Conservation (phyloP, 2,888 invertebrate species). For the Cybosia mesomella region DNA sequence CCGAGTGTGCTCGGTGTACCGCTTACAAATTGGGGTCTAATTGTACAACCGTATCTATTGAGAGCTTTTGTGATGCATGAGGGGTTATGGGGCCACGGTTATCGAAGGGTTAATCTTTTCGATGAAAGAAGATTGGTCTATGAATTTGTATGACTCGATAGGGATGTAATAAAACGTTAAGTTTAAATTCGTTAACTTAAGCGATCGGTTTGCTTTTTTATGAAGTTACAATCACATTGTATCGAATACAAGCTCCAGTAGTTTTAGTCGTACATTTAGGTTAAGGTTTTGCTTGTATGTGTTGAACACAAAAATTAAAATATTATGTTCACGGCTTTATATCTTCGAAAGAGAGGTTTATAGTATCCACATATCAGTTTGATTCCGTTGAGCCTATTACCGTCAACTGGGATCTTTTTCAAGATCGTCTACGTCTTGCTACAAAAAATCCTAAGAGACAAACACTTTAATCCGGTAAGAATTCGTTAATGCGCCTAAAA, state of each 20-base stretch:
- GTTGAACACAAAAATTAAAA: too few relatives aligned
- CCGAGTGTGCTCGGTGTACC: constrained; percentile 43
- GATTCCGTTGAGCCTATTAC: too few relatives aligned
- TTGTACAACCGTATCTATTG: constrained; percentile 50
- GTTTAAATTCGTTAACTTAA: neutral
- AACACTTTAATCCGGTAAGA: too few relatives aligned
- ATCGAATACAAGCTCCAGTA: too few relatives aligned
- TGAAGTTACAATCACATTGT: too few relatives aligned
- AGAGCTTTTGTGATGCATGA: constrained; percentile 43
- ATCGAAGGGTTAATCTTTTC: constrained; percentile 41
- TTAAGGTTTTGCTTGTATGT: too few relatives aligned
- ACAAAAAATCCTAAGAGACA: too few relatives aligned
- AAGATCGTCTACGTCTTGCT: too few relatives aligned
- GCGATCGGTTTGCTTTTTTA: neutral
- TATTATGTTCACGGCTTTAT: neutral
- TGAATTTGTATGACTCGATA: neutral
- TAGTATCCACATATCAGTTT: neutral
- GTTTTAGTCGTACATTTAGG: too few relatives aligned
- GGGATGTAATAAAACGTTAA: neutral
- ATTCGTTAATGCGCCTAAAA: too few relatives aligned
- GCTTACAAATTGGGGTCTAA: constrained; percentile 66
- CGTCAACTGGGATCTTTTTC: too few relatives aligned
- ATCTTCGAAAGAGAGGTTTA: neutral
- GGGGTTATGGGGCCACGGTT: constrained; percentile 41
- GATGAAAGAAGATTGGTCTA: constrained; percentile 18